Base-by-base conservation (phyloP, 2,113 vertebrate genomes). In the Panurus biarmicus region DNA sequence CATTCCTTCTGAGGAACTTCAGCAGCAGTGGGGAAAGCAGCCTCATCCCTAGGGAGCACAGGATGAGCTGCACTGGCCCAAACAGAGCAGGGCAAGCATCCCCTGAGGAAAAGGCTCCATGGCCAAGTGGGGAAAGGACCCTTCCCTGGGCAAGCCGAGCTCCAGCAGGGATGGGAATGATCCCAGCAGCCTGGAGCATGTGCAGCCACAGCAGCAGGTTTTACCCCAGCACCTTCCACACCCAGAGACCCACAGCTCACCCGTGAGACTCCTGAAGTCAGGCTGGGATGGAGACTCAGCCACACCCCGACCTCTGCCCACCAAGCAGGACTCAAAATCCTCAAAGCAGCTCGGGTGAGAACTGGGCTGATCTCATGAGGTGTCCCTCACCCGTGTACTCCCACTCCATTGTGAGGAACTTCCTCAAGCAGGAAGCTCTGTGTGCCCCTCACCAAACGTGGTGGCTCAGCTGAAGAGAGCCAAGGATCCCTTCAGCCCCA, bases 371-470 rank as follows among this genome's bases (percentile, higher is more conserved):
- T 11, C 48, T 45, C 61, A 3, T 2, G 5, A 54, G 40, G 22
- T 3, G 21, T 33, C n/a, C 40, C 69, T 51, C 40, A 54, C 1
- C 40, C 23, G 13, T 0, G 10, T 4, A 10, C 5, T 40, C 33
- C 54, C 31, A 29, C 4, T 18, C 36, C n/a, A 48, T 8, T 8
- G 56, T 1, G 6, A 93, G 40, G 36, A 48, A 31, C 40, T 17
- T 47, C 67, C 75, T 70, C 60, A 25, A 21, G 33, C 44, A 73
- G 21, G 36, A 66, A 40, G 4, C 51, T 38, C 36, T 44, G 19
- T 2, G 54, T 35, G 14, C 5, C 31, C 56, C 57, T 11, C 12
- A 4, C 3, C 28, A 45, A 65, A 36, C 0, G 0, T 0, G n/a
- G 65, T 9, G 44, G 35, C 20, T 48, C 53, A 51, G 56, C 33